Percentiles rank a stretch among this genome's conserved stretches.
Evolutionary conservation across 2,888 invertebrate species (phyloP).

Genomic region (Mesodorylaimus sp.): DNA sequence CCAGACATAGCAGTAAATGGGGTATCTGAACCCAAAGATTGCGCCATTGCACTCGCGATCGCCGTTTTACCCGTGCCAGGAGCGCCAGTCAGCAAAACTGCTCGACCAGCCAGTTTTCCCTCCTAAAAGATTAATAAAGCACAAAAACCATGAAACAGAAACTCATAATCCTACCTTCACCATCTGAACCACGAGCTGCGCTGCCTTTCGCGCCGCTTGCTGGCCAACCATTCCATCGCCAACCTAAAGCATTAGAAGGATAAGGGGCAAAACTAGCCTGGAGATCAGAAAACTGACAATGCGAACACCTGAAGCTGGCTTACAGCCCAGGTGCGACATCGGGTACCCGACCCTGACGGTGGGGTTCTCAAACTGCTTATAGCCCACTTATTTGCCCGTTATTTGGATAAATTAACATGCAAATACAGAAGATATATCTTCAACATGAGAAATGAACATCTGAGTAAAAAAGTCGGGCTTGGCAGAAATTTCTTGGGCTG

Average conservation of each 20-base stretch:
- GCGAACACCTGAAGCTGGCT: too few species aligned
- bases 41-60: slow-evolving; percentile 85
- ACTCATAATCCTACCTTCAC: slow-evolving; percentile 44
- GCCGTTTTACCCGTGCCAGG: slow-evolving; percentile 97
- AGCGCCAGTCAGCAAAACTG: slow-evolving; percentile 80
- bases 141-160: slow-evolving; percentile 4
- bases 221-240: slow-evolving; percentile 93
- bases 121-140: slow-evolving; percentile 39
- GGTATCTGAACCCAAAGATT: slow-evolving; percentile 76
- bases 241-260: slow-evolving; percentile 34
- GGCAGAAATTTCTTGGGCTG: too few species aligned
- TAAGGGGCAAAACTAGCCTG: slow-evolving; percentile 1
- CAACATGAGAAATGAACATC: too few species aligned
- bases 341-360: too few species aligned
- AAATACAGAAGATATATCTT: too few species aligned
- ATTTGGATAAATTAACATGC: too few species aligned
- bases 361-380: too few species aligned
- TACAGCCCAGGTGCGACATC: too few species aligned
- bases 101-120: slow-evolving; percentile 88
- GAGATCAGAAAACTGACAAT: neutral
- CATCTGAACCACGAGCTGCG: slow-evolving; percentile 89
- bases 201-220: slow-evolving; percentile 71
- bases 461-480: too few species aligned
- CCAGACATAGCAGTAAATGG: slow-evolving; percentile 97
- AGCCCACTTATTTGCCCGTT: too few species aligned